Evolutionary conservation across 1,140 invertebrate genomes (phyloP).

Genomic region (Asobara japonica): DNA sequence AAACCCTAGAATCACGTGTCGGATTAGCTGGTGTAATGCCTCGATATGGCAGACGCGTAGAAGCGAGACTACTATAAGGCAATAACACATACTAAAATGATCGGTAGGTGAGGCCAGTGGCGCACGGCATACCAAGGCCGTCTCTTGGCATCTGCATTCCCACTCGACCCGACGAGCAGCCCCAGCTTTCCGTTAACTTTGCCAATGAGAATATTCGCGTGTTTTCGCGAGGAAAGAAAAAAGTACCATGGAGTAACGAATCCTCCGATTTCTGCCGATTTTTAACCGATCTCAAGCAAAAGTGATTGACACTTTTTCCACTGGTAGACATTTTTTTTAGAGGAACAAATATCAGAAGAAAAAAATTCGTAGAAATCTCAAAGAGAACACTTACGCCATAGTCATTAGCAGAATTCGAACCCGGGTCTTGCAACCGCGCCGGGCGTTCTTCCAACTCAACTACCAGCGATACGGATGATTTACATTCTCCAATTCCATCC

Average conservation of each 20-base stretch:
- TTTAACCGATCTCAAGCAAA: no score
- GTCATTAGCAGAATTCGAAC: no score
- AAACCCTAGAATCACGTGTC: not conserved
- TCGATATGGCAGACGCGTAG: not conserved
- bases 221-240: not conserved
- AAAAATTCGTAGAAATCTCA: no score
- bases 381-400: no score
- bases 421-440: no score
- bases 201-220: conserved; percentile 9
- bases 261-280: no score
- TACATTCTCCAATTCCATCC: no score
- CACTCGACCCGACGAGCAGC: not conserved
- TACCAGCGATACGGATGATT: no score
- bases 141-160: conserved; percentile 35
- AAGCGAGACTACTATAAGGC: not conserved
- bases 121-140: conserved; percentile 31
- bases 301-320: no score
- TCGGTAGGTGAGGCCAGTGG: conserved; percentile 19
- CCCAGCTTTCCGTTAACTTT: conserved; percentile 35
- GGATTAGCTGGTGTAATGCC: not conserved
- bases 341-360: no score
- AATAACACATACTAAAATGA: conserved; percentile 2
- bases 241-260: not conserved
- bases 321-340: no score
- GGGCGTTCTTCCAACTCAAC: no score